Evolutionary conservation across 2,888 invertebrate species (phyloP).

Genomic region (Eupithecia abbreviata): DNA sequence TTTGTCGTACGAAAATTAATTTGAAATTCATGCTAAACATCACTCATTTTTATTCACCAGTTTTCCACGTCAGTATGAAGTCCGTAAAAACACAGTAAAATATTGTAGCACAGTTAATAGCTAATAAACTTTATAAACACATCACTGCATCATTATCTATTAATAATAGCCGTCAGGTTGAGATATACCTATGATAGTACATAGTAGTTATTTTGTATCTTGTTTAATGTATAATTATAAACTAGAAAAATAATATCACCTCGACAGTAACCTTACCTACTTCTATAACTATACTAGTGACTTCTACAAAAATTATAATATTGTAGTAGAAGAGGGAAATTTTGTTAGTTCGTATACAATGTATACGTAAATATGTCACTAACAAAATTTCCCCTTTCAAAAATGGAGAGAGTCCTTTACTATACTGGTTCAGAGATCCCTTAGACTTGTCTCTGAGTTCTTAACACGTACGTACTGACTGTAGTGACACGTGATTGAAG

Average conservation of each 20-base stretch:
- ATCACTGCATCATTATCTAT: constrained; percentile 2
- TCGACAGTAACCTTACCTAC: not conserved
- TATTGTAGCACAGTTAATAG: not conserved
- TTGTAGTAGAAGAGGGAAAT: not conserved
- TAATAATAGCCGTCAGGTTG: not conserved
- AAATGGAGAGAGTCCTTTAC: no score
- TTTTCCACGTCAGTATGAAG: not conserved
- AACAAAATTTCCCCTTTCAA: no score
- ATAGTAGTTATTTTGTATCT: not conserved
- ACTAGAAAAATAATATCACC: not conserved
- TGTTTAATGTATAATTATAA: not conserved
- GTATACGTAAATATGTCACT: no score
- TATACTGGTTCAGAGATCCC: no score
- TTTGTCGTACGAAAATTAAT: not conserved
- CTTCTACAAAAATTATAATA: not conserved
- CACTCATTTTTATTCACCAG: not conserved
- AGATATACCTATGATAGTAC: not conserved
- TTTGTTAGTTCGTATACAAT: not conserved
- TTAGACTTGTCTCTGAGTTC: no score
- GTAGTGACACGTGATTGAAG: no score
- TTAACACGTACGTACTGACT: no score
- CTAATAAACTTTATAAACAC: constrained; percentile 2
- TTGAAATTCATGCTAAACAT: not conserved
- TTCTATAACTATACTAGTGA: not conserved
- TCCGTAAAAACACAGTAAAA: not conserved